A percentile compares a stretch with the other conserved stretches of the same genome.
These are phyloP conservation scores for Acrocyrtus sp. DNA, from an alignment of 2,888 invertebrate genomes.

Conservation along the genomic window DNA sequence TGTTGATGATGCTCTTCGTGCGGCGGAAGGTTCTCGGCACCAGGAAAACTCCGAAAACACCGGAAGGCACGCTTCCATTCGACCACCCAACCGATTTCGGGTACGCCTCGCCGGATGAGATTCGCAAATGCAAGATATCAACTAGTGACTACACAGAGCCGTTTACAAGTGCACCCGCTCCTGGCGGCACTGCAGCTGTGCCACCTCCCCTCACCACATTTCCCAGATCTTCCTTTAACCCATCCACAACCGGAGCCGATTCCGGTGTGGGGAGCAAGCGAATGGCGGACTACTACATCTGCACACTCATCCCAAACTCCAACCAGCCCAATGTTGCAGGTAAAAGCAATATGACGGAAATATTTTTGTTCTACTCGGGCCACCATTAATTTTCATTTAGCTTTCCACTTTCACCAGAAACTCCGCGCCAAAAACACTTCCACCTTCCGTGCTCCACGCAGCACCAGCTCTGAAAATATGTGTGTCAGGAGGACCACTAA, in stretches of 20 bases:
- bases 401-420: too few species aligned
- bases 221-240: conserved; percentile 53
- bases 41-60: conserved; percentile 57
- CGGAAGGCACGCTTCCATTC: conserved; percentile 59
- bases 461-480: too few species aligned
- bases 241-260: conserved; percentile 38
- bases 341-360: too few species aligned
- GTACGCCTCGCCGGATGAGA: conserved; percentile 60
- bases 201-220: conserved; percentile 58
- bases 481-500: too few species aligned
- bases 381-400: too few species aligned
- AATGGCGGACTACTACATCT: conserved; percentile 63
- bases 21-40: conserved; percentile 55
- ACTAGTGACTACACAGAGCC: conserved; percentile 62
- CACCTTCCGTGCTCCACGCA: too few species aligned
- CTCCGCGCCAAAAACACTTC: too few species aligned
- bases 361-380: too few species aligned
- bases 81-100: conserved; percentile 62
- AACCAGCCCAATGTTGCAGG: conserved; percentile 58
- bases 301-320: conserved; percentile 60
- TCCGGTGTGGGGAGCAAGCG: conserved; percentile 48
- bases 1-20: conserved; percentile 57
- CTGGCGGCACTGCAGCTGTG: too few species aligned
- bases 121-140: conserved; percentile 62
- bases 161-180: conserved; percentile 55